Conservation (phyloP, 2,797 vertebrate genomes). For the Aplochiton taeniatus region DNA sequence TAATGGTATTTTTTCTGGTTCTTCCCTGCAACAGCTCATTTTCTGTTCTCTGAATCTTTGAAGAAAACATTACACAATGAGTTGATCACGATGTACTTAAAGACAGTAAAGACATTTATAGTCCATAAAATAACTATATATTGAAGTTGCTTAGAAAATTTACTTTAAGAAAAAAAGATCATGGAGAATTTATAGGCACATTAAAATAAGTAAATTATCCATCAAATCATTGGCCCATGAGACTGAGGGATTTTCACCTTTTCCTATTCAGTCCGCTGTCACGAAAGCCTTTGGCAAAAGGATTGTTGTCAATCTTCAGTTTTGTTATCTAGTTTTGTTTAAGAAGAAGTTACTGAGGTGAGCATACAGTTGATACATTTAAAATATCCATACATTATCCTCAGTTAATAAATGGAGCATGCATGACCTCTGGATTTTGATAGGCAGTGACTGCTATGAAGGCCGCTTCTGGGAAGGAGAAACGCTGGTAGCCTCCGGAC, state of each 20-base stretch:
- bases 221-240: no score
- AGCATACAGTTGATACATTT: background rate
- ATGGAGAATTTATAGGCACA: no score
- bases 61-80: background rate
- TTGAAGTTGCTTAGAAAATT: no score
- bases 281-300: conserved; percentile 58
- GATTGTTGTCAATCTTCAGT: conserved; percentile 58
- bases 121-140: no score
- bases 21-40: background rate
- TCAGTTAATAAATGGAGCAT: background rate
- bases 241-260: conserved; percentile 29
- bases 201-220: no score
- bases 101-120: no score
- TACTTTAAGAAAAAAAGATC: no score
- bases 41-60: conserved; percentile 12
- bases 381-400: background rate
- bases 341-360: background rate
- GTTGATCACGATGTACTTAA: no score
- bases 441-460: conserved; percentile 55
- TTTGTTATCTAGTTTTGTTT: conserved; percentile 44
- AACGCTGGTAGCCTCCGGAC: conserved; percentile 34
- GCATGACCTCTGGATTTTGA: conserved; percentile 50
- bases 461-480: conserved; percentile 47
- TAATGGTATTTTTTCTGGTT: background rate
- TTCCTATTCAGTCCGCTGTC: conserved; percentile 49